Evolutionary conservation across 2,888 invertebrate genomes (phyloP), one percentile per base, ranked within the genome.

Genomic region (Drosophila austrosaltans): DNA sequence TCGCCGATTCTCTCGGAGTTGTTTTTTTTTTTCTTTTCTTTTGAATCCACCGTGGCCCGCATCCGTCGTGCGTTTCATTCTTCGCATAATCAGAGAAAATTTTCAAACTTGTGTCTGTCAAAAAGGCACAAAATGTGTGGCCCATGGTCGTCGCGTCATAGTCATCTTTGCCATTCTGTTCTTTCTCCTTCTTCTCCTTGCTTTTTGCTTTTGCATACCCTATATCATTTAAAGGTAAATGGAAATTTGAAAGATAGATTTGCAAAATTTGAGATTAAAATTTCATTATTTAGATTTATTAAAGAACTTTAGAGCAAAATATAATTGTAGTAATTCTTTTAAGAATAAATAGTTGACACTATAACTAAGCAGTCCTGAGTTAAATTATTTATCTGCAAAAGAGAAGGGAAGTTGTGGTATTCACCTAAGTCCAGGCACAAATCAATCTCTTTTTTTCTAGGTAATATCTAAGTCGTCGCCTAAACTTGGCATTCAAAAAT

Each of bases 101-200:
- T 83, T 76, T 78, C 76, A 86, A 86, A 83, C 83, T 83, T 83
- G 76, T 76, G 79, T 86, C 83, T 86, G 86, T 81, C 82, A 80
- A 78, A 82, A 85, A 77, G 80, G 82, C 82, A 82, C 78, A 82
- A 75, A 84, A 78, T 82, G 76, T 85, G 79, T 85, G 82, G 72
- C 77, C 80, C 79, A 56, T 64, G 69, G 66, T 62, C 69, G 42
- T 61, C 63, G 53, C 63, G n/a, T 53, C 61, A 20, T 66, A 40
- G 58, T 69, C 77, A 54, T 63, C 58, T 36, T 8, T 61, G 36
- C 44, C 32, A 12, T 56, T 22, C 5, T 30, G 22, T 28, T n/a
- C 28, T 20, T n/a, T 25, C 20, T 61, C 53, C 20, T 28, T 67
- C 58, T 53, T 53, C 22, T 3, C 20, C 10, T 8, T 56, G 22